phyloP scores from a whole-genome alignment of 2,113 vertebrate species.

The Callopanchax toddi region DNA sequence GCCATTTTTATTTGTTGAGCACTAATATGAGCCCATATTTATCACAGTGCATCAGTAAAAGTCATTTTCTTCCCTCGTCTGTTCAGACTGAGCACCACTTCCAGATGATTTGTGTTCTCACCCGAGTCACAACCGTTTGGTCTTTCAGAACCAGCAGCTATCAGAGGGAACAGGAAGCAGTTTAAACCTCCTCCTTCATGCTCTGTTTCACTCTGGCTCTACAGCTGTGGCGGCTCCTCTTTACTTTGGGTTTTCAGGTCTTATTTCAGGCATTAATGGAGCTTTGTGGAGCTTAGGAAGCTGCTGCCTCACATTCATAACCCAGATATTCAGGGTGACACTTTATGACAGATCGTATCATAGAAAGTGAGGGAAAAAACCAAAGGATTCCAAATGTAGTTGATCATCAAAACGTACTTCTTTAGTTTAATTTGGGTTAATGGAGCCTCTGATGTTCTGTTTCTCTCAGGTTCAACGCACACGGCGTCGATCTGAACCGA shows the following conservation, averaged over 20 bases:
- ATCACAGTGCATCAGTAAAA: no score
- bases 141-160: no score
- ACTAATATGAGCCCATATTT: no score
- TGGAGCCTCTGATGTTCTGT: neutral
- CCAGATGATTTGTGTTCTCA: no score
- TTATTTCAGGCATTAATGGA: neutral
- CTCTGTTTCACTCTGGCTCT: neutral
- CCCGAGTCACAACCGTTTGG: no score
- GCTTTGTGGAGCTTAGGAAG: neutral
- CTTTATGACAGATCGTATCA: neutral
- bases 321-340: no score
- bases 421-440: neutral
- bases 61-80: no score
- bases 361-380: no score
- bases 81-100: no score
- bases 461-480: conserved; percentile 83
- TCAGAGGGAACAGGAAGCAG: no score
- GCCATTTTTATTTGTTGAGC: no score
- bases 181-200: neutral
- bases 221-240: neutral
- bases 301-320: no score
- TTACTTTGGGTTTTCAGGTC: neutral
- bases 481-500: conserved; percentile 89
- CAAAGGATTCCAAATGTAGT: neutral
- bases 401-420: neutral